phyloP scores from a whole-genome alignment of 2,888 invertebrate species.

The Synanthedon vespiformis region DNA sequence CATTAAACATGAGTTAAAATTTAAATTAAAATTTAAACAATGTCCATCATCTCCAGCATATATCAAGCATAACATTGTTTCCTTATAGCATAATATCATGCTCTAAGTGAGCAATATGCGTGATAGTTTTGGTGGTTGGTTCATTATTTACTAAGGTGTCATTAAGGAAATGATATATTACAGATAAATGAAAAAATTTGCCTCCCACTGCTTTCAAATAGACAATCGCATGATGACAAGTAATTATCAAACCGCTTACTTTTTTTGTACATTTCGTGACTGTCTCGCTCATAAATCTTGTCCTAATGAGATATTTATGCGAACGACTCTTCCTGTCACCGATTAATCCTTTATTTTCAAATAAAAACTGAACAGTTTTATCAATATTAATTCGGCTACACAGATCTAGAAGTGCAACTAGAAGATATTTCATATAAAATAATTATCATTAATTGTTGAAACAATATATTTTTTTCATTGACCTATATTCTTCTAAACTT shows the following conservation, averaged over 20 bases:
- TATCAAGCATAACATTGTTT: too few relatives aligned
- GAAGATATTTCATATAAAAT: background rate
- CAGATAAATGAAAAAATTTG: slow-evolving; percentile 50
- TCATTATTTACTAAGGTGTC: slow-evolving; percentile 42
- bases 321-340: slow-evolving; percentile 51
- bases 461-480: background rate
- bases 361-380: slow-evolving; percentile 36
- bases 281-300: slow-evolving; percentile 61
- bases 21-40: too few relatives aligned
- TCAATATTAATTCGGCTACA: slow-evolving; percentile 26
- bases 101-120: too few relatives aligned
- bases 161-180: slow-evolving; percentile 65
- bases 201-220: slow-evolving; percentile 50
- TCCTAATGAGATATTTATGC: slow-evolving; percentile 68
- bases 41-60: too few relatives aligned
- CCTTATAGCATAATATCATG: too few relatives aligned
- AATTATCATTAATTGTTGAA: background rate
- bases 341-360: slow-evolving; percentile 55
- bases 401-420: background rate
- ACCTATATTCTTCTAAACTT: background rate
- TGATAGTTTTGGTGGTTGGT: background rate
- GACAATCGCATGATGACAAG: slow-evolving; percentile 68
- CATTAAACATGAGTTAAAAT: too few relatives aligned
- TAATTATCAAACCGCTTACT: slow-evolving; percentile 62
- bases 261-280: slow-evolving; percentile 62